Conservation (phyloP, 2,797 vertebrate species). For the Poeciliopsis gracilis region DNA sequence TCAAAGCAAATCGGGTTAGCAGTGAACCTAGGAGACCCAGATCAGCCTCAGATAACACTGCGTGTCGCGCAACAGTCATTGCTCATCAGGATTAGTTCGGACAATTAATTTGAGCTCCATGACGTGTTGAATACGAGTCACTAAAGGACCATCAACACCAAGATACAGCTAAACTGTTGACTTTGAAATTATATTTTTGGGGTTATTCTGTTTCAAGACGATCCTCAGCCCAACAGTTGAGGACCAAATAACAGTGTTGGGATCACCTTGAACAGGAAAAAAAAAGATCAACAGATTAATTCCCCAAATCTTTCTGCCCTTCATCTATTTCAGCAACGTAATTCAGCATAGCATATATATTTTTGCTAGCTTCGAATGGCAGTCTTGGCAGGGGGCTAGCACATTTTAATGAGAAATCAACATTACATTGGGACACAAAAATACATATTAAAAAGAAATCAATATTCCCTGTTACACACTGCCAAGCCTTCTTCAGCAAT, state of each 20-base stretch:
- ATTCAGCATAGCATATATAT: neutral
- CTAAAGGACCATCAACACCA: neutral
- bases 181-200: neutral
- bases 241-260: neutral
- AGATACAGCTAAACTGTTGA: neutral
- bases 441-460: neutral
- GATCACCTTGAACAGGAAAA: neutral
- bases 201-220: neutral
- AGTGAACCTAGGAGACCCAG: conserved; percentile 59
- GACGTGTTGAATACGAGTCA: neutral
- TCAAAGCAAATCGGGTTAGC: conserved; percentile 79
- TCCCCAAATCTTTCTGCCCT: neutral
- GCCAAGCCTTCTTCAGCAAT: neutral
- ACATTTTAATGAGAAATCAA: neutral
- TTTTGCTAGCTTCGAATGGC: neutral
- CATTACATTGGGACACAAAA: neutral
- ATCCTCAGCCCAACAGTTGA: neutral
- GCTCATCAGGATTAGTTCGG: conserved; percentile 10
- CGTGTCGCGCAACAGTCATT: neutral
- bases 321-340: neutral
- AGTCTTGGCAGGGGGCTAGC: neutral
- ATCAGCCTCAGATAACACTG: conserved; percentile 55
- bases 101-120: conserved; percentile 20
- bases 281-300: neutral
- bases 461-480: neutral